Conservation (phyloP, 2,113 vertebrate species). For the Chaenogobius annularis region DNA sequence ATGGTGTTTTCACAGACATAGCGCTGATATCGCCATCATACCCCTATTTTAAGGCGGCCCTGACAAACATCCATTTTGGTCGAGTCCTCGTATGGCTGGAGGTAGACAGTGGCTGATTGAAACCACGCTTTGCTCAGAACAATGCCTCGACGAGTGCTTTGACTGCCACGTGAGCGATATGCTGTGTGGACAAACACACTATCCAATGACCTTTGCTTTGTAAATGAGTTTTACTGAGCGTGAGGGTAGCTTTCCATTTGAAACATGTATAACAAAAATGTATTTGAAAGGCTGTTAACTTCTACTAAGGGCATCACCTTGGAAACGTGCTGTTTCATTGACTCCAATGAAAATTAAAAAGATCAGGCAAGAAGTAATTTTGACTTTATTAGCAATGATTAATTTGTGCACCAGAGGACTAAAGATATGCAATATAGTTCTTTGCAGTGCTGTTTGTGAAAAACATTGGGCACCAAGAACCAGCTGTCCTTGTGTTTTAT, state of each 20-base stretch:
- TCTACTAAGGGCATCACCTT: neutral
- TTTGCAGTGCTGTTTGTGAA: too few species aligned
- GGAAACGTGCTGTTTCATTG: neutral
- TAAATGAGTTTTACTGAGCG: slow-evolving; percentile 6
- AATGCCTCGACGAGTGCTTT: slow-evolving; percentile 22
- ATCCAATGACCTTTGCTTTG: slow-evolving; percentile 16
- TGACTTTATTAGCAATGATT: neutral
- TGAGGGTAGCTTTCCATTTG: neutral
- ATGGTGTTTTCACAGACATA: slow-evolving; percentile 77
- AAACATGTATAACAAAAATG: neutral
- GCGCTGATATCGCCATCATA: slow-evolving; percentile 68
- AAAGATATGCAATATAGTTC: too few species aligned
- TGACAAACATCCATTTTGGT: slow-evolving; percentile 70
- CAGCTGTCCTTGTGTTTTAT: neutral
- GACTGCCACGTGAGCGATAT: slow-evolving; percentile 23
- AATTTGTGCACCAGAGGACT: too few species aligned
- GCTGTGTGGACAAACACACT: slow-evolving; percentile 20
- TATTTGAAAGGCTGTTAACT: neutral
- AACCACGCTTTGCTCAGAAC: slow-evolving; percentile 35
- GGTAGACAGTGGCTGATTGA: slow-evolving; percentile 59
- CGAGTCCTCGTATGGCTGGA: slow-evolving; percentile 39
- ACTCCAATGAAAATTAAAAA: neutral
- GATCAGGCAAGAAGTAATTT: neutral
- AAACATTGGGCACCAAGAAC: neutral
- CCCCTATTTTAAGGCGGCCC: slow-evolving; percentile 61